Evolutionary conservation across 2,797 vertebrate species (phyloP).

Genomic region (Moxostoma hubbsi): DNA sequence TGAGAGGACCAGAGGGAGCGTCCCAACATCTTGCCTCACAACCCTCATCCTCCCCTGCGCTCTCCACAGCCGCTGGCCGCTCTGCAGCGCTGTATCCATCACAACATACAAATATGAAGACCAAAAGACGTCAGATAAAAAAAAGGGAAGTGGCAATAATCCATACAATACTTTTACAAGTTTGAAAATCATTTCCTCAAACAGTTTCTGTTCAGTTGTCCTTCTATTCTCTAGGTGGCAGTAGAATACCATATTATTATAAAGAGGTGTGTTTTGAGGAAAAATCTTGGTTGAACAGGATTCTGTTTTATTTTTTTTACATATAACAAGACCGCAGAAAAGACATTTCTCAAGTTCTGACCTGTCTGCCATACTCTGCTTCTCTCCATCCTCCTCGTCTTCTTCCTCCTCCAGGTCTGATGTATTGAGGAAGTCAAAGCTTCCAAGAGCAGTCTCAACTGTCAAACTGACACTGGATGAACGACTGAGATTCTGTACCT

Average conservation of each 20-base stretch:
- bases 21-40: conserved; percentile 72
- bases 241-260: conserved; percentile 11
- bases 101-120: conserved; percentile 5
- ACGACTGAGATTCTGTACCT: conserved; percentile 85
- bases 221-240: conserved; percentile 60
- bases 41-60: conserved; percentile 56
- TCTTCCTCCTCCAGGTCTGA: conserved; percentile 86
- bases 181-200: no score
- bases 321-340: background rate
- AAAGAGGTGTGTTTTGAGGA: background rate
- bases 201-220: background rate
- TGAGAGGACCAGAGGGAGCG: conserved; percentile 76
- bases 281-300: no score
- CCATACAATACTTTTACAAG: background rate
- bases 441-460: conserved; percentile 91
- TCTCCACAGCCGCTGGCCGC: conserved; percentile 52
- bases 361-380: conserved; percentile 64
- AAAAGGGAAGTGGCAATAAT: background rate
- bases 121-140: background rate
- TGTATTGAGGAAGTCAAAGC: conserved; percentile 93
- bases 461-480: conserved; percentile 92
- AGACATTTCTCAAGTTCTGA: conserved; percentile 54
- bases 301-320: background rate
- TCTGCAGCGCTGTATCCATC: conserved; percentile 53
- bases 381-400: conserved; percentile 52